A percentile compares a stretch with the other conserved stretches of the same genome.
phyloP scores from a whole-genome alignment of 1,140 invertebrate species.

The Trachelipus rathkii region DNA sequence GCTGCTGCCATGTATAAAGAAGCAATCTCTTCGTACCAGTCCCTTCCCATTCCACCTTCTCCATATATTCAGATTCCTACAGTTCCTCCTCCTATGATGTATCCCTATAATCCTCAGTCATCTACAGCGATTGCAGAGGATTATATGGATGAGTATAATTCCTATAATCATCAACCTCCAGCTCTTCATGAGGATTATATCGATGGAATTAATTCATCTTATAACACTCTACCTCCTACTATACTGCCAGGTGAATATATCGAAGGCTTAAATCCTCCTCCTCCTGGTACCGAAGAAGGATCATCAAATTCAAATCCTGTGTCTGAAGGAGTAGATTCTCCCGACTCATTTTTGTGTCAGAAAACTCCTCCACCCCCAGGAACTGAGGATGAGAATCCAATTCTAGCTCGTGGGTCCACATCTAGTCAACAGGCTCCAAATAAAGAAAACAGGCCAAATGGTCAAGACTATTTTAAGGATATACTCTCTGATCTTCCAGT shows the following conservation, averaged over 20 bases:
- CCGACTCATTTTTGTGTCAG: background rate
- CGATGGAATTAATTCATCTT: background rate
- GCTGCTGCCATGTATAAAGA: background rate
- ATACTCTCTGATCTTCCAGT: background rate
- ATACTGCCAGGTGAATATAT: background rate
- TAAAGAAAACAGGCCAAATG: background rate
- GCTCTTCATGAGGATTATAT: too few species aligned
- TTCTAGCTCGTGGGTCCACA: background rate
- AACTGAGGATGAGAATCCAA: background rate
- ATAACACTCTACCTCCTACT: background rate
- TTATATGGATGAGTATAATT: too few species aligned
- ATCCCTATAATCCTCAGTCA: background rate
- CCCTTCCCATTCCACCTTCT: background rate
- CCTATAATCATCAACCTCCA: too few species aligned
- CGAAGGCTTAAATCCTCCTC: background rate
- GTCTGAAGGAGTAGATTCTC: background rate
- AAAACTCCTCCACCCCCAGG: background rate
- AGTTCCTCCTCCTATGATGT: constrained; percentile 1
- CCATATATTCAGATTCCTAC: background rate
- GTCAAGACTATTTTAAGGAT: background rate
- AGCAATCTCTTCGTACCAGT: background rate
- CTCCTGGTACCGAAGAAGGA: background rate
- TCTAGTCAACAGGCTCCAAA: background rate
- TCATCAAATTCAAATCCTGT: background rate
- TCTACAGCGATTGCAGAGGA: too few species aligned